Percentiles rank a stretch among this genome's conserved stretches.
These are phyloP conservation scores for Hirundichthys speculiger DNA, from an alignment of 2,113 vertebrate genomes.

Conservation along the genomic window DNA sequence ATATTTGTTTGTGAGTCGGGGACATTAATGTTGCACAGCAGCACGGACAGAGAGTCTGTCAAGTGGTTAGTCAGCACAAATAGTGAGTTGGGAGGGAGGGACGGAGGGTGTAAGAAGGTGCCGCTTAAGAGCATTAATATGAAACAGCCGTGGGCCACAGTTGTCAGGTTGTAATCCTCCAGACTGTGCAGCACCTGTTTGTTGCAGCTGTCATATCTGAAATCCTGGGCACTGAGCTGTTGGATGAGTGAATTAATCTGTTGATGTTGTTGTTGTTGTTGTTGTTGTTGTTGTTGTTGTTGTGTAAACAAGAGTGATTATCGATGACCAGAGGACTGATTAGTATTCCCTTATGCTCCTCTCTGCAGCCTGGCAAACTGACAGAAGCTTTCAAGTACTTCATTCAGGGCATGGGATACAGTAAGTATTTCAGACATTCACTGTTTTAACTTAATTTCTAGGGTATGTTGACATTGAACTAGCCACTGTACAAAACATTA, in stretches of 20 bases:
- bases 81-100: constrained; percentile 41
- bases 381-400: constrained; percentile 99
- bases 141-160: constrained; percentile 40
- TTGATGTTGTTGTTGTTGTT: constrained; percentile 33
- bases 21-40: constrained; percentile 9
- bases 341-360: constrained; percentile 16
- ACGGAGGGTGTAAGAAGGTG: constrained; percentile 44
- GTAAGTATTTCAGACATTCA: constrained; percentile 83
- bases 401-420: constrained; percentile 99
- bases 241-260: constrained; percentile 34
- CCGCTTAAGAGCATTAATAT: constrained; percentile 76
- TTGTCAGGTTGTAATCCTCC: constrained; percentile 68
- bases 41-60: background rate
- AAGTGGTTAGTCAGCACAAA: constrained; percentile 49
- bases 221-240: constrained; percentile 29
- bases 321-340: constrained; percentile 33
- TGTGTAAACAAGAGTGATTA: constrained; percentile 39
- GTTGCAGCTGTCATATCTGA: constrained; percentile 57
- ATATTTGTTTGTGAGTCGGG: constrained; percentile 35
- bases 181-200: constrained; percentile 43
- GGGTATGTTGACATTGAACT: background rate
- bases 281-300: constrained; percentile 37
- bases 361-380: constrained; percentile 91
- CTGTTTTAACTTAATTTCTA: background rate
- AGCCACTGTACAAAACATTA: too few species aligned